Conservation (phyloP, 2,888 invertebrate species). For the Hypena proboscidalis region DNA sequence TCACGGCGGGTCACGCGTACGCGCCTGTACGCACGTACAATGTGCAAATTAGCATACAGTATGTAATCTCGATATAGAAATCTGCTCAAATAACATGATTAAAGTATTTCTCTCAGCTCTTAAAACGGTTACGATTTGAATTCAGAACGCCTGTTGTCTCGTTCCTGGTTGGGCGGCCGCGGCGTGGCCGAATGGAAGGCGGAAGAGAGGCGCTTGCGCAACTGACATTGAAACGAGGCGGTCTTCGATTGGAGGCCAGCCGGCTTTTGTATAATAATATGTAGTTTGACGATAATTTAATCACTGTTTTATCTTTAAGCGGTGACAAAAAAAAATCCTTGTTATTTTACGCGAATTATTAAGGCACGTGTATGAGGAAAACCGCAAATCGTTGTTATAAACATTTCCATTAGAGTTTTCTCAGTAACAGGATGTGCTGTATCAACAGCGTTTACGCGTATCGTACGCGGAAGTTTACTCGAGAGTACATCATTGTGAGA, state of each 20-base stretch:
- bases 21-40: constrained; percentile 17
- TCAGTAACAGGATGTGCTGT: constrained; percentile 60
- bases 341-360: constrained; percentile 31
- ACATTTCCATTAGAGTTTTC: constrained; percentile 57
- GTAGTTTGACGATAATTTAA: constrained; percentile 65
- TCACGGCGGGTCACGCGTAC: constrained; percentile 18
- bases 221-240: constrained; percentile 81
- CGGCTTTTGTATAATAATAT: constrained; percentile 68
- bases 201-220: constrained; percentile 83
- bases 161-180: constrained; percentile 71
- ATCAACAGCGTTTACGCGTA: constrained; percentile 43
- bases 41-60: constrained; percentile 17
- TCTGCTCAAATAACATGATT: constrained; percentile 27
- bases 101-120: constrained; percentile 32
- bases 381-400: constrained; percentile 41
- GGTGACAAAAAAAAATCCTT: constrained; percentile 46
- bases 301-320: constrained; percentile 43
- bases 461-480: constrained; percentile 52
- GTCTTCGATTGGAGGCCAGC: constrained; percentile 74
- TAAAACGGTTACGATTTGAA: constrained; percentile 67
- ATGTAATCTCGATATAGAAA: constrained; percentile 23
- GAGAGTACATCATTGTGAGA: constrained; percentile 45
- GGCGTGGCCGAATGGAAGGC: constrained; percentile 61
- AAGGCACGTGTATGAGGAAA: constrained; percentile 57
- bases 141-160: constrained; percentile 50